A percentile compares a stretch with the other conserved stretches of the same genome.
Evolutionary conservation across 1,140 invertebrate genomes (phyloP).

Genomic region (Diplogasteroides magnus): DNA sequence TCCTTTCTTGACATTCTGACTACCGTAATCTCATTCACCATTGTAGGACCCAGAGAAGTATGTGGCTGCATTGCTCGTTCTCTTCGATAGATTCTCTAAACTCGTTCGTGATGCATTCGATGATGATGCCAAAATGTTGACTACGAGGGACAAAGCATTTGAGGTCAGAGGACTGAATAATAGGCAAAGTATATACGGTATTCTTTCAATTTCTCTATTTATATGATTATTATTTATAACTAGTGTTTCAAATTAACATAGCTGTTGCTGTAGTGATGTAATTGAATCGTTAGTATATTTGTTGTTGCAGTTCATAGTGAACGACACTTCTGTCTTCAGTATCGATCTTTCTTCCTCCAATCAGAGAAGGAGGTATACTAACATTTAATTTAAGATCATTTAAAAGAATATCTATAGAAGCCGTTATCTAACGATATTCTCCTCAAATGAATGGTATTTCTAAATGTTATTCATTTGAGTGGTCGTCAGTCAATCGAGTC

Average conservation of each 20-base stretch:
- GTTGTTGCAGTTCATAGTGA: conserved; percentile 71
- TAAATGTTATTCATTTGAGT: no score
- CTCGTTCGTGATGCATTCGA: conserved; percentile 89
- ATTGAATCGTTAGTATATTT: not conserved
- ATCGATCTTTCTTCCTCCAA: conserved; percentile 66
- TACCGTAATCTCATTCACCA: conserved; percentile 5
- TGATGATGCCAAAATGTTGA: conserved; percentile 93
- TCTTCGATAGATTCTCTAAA: conserved; percentile 85
- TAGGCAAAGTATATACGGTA: no score
- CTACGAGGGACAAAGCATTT: conserved; percentile 93
- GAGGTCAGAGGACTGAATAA: no score
- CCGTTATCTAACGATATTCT: no score
- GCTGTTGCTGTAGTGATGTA: no score
- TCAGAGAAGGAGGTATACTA: conserved; percentile 51
- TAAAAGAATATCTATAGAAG: conserved; percentile 17
- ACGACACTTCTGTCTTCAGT: conserved; percentile 93
- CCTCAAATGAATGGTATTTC: no score
- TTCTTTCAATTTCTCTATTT: no score
- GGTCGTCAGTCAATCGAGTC: conserved; percentile 66
- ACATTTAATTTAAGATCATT: conserved; percentile 41
- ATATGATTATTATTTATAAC: not conserved
- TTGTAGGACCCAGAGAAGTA: conserved; percentile 92
- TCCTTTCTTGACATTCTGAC: conserved; percentile 21
- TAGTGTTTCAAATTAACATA: no score
- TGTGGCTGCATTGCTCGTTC: conserved; percentile 84